Evolutionary conservation across 2,797 vertebrate species (phyloP).

Genomic region (Ctenochaetus hawaiiensis): DNA sequence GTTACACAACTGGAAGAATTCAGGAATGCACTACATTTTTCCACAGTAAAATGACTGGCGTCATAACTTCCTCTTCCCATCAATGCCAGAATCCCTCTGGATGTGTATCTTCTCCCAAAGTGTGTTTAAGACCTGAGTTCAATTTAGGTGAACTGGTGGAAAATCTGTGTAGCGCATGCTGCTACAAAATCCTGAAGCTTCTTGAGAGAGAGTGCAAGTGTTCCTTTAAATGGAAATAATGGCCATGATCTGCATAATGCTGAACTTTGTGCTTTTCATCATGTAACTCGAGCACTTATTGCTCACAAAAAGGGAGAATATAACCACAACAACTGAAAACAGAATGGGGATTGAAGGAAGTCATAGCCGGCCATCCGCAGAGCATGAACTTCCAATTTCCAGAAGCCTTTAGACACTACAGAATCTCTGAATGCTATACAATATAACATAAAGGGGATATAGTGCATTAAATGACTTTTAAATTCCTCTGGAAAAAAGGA

Average conservation of each 20-base stretch:
- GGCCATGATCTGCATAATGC: slow-evolving; percentile 17
- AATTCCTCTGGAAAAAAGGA: slow-evolving; percentile 11
- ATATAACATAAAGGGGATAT: slow-evolving; percentile 25
- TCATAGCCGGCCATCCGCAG: not conserved
- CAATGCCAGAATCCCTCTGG: not conserved
- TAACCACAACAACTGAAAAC: not conserved
- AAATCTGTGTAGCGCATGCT: too few species aligned
- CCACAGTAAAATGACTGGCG: not conserved
- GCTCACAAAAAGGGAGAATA: not conserved
- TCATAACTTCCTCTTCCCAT: not conserved
- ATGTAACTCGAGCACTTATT: slow-evolving; percentile 1
- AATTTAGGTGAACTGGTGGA: not conserved
- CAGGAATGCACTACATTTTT: too few species aligned
- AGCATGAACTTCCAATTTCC: slow-evolving; percentile 31
- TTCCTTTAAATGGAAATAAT: slow-evolving; percentile 30
- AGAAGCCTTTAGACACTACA: slow-evolving; percentile 17
- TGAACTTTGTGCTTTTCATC: not conserved
- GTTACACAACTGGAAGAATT: too few species aligned
- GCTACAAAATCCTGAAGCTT: not conserved
- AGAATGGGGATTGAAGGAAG: slow-evolving; percentile 22
- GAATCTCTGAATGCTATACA: slow-evolving; percentile 24
- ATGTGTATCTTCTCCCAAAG: not conserved
- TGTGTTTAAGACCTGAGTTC: too few species aligned
- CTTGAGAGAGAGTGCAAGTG: not conserved
- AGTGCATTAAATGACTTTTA: slow-evolving; percentile 15